Percentiles rank a stretch among this genome's conserved stretches.
These are phyloP conservation scores for Calcarius ornatus DNA, from an alignment of 2,113 vertebrate species.

Conservation along the genomic window DNA sequence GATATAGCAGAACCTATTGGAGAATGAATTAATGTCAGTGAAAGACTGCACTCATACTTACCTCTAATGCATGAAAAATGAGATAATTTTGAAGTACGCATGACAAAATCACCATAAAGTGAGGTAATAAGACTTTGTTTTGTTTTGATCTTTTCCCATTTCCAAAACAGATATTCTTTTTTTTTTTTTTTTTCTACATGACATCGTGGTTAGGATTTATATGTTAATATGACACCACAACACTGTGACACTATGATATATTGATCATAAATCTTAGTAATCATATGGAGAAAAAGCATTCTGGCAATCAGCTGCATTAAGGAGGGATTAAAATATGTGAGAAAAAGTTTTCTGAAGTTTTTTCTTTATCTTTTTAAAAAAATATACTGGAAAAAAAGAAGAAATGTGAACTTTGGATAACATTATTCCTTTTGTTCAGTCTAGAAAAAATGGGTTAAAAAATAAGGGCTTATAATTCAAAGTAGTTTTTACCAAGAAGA, in stretches of 20 bases:
- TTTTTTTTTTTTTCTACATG: neutral
- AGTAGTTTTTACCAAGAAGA: neutral
- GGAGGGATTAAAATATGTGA: neutral
- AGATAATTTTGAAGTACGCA: neutral
- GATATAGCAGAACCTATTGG: neutral
- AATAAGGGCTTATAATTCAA: neutral
- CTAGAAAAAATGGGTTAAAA: neutral
- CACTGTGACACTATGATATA: neutral
- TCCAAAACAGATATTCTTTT: accelerated
- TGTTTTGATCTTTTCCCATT: neutral
- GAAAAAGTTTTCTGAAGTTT: neutral
- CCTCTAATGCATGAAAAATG: neutral
- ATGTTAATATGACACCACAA: neutral
- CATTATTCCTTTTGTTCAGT: neutral
- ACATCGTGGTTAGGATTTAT: neutral
- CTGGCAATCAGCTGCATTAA: neutral
- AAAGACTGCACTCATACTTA: neutral
- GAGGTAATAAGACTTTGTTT: neutral
- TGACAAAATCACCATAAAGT: neutral
- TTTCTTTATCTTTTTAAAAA: neutral
- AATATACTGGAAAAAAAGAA: neutral
- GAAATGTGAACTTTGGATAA: neutral
- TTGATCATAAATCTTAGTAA: neutral
- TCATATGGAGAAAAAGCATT: neutral
- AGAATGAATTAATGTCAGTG: neutral